Percentiles rank a stretch among this genome's conserved stretches.
Evolutionary conservation across 1,140 invertebrate species (phyloP).

Genomic region (Temnothorax nylanderi): DNA sequence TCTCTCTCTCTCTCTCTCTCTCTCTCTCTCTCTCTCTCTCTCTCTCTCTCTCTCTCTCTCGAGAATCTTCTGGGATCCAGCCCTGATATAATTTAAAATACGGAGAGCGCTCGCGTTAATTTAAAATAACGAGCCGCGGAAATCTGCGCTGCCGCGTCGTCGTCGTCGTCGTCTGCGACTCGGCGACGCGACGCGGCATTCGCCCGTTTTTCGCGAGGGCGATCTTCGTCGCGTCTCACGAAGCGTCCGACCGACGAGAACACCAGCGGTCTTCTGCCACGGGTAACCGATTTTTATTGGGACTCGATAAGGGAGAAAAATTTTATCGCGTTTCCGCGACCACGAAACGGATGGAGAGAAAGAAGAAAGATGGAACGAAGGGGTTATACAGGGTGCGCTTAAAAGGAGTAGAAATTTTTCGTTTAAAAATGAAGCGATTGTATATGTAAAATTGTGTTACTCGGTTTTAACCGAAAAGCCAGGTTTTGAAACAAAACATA

Average conservation of each 20-base stretch:
- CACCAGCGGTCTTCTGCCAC: neutral
- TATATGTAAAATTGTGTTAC: neutral
- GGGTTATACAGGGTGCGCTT: slow-evolving; percentile 29
- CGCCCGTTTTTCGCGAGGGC: slow-evolving; percentile 14
- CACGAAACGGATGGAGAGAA: slow-evolving; percentile 29
- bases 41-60: neutral
- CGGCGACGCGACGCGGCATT: neutral
- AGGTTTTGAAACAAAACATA: slow-evolving; percentile 8
- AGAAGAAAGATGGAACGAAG: slow-evolving; percentile 34
- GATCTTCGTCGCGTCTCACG: neutral
- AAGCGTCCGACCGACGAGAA: neutral
- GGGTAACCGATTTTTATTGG: slow-evolving; percentile 40
- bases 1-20: neutral
- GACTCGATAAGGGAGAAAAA: slow-evolving; percentile 40
- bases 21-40: neutral
- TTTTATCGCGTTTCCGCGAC: slow-evolving; percentile 42
- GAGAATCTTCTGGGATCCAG: slow-evolving; percentile 51
- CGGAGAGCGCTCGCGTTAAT: slow-evolving; percentile 44
- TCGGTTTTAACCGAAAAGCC: neutral
- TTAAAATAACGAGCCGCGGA: slow-evolving; percentile 61
- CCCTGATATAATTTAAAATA: slow-evolving; percentile 58
- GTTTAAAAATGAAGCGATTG: neutral
- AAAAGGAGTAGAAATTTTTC: neutral
- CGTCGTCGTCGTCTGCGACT: slow-evolving; percentile 25
- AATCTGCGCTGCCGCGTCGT: slow-evolving; percentile 19